Base-by-base conservation (phyloP, 2,888 invertebrate genomes). In the Dasysyrphus albostriatus region DNA sequence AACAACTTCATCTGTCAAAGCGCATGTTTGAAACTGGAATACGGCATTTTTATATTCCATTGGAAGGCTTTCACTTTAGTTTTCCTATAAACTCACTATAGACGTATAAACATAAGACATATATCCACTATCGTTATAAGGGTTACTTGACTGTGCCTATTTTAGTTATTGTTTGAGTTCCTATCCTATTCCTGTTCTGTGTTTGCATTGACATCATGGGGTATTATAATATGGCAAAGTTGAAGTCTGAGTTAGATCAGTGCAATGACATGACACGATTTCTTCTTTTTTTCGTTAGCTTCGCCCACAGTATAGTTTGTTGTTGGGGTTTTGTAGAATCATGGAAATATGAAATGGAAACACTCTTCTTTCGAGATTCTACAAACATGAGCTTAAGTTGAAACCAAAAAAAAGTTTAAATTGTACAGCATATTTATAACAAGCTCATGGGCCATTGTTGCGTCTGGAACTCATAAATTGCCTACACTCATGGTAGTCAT, bases 21-120 rank as follows among this genome's bases (percentile, higher is more conserved):
- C 85, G 85, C 85, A 85, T 69, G 82, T 32, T 69, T 67, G 16
- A 51, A 5, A 51, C n/a, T 74, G 74, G 47, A 49, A 42, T 24
- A 39, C 19, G 47, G 37, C 3, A 1, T 49, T 69, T 69, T 37
- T 65, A n/a, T 6, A 8, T 67, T 39, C 39, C 39, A 61, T n/a
- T 47, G 77, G 73, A 61, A 78, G 29, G 14, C 19, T 47, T 49
- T 82, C 61, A 37, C 32, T 54, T 47, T 76, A 67, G 14, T 42
- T 12, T 14, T 51, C 34, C 24, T 42, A 42, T 51, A n/a, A 4
- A 5, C 14, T 51, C 1, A 42, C 65, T 6, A 34, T 47, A 10
- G 4, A 14, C 59, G 29, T 61, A 39, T 1, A 32, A 3, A 42
- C 34, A n/a, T n/a, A n/a, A n/a, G n/a, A n/a, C n/a, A n/a, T 51